A percentile compares a stretch with the other conserved stretches of the same genome.
phyloP scores from a whole-genome alignment of 2,113 vertebrate genomes.

The Polypterus bichir region DNA sequence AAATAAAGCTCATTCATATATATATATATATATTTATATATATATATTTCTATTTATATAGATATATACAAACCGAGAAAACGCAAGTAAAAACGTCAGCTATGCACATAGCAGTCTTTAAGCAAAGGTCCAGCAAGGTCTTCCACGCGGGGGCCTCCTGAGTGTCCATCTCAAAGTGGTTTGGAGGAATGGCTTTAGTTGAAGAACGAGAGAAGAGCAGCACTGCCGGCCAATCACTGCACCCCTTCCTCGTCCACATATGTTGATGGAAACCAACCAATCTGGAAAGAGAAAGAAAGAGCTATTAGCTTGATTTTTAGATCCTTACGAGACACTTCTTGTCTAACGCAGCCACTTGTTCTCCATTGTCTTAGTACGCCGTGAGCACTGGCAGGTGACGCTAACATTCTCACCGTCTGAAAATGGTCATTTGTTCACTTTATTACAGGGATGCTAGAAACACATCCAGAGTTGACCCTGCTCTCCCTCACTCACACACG shows the following conservation, averaged over 20 bases:
- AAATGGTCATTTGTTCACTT: too few relatives aligned
- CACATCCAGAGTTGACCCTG: too few relatives aligned
- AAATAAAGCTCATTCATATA: constrained; percentile 29
- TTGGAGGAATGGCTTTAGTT: constrained; percentile 31
- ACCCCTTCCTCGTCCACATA: constrained; percentile 90
- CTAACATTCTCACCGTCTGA: too few relatives aligned
- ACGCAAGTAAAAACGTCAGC: constrained; percentile 33
- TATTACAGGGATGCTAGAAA: too few relatives aligned
- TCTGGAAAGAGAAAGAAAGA: constrained; percentile 42
- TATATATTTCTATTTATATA: not conserved
- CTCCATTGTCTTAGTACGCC: too few relatives aligned
- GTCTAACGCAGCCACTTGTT: not conserved
- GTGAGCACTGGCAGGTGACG: too few relatives aligned
- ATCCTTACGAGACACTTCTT: not conserved
- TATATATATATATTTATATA: constrained; percentile 30
- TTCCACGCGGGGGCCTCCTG: constrained; percentile 30
- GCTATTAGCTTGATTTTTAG: not conserved
- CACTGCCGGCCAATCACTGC: constrained; percentile 48
- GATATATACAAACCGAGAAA: constrained; percentile 12
- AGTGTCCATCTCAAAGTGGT: constrained; percentile 35
- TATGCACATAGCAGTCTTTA: constrained; percentile 27
- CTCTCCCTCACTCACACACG: too few relatives aligned
- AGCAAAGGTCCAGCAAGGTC: constrained; percentile 31
- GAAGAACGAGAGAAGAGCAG: constrained; percentile 15
- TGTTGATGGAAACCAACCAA: constrained; percentile 95